Conservation (phyloP, 2,797 vertebrate genomes). For the Acomys russatus region DNA sequence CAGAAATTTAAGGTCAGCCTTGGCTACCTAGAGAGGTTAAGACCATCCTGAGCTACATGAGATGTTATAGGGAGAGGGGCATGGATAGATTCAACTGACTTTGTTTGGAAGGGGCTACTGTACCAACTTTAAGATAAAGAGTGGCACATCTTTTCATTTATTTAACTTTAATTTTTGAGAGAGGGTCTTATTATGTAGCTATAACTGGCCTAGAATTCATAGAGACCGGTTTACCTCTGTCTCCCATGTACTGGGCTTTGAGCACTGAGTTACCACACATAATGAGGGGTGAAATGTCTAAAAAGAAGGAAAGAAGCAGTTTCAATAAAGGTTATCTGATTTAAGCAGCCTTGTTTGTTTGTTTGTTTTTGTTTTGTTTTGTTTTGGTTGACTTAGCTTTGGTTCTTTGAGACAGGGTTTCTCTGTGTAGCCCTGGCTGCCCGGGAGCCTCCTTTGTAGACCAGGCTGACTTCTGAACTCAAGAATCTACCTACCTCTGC, state of each 20-base stretch:
- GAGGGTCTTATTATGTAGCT: neutral
- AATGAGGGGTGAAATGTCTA: conserved; percentile 9
- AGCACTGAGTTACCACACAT: neutral
- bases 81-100: neutral
- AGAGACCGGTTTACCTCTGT: neutral
- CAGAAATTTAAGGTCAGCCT: neutral
- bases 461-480: neutral
- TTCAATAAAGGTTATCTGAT: neutral
- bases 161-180: neutral
- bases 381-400: neutral
- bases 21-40: neutral
- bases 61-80: neutral
- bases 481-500: neutral
- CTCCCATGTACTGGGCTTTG: neutral
- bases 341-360: neutral
- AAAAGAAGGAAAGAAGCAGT: neutral
- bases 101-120: neutral
- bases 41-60: neutral
- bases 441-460: neutral
- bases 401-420: neutral
- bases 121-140: conserved; percentile 10
- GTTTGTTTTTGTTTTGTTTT: neutral
- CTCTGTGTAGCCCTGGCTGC: neutral
- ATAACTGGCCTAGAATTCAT: neutral
- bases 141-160: neutral